Conservation (phyloP, 1,140 invertebrate species). For the Drosophila biarmipes region DNA sequence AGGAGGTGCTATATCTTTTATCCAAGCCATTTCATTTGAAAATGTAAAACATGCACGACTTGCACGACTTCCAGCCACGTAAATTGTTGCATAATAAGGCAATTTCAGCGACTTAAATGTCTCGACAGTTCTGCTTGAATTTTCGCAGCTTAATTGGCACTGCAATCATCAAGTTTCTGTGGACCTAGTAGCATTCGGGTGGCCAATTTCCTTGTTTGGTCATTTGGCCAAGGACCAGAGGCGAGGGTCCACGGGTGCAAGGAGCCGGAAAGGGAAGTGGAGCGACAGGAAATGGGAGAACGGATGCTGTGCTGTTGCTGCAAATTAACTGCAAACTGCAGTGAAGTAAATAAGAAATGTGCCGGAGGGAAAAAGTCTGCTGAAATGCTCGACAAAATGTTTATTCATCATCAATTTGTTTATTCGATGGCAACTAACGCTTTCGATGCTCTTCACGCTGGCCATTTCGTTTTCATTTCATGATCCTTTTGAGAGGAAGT, state of each 20-base stretch:
- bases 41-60: not conserved
- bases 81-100: constrained; percentile 6
- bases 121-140: constrained; percentile 1
- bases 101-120: constrained; percentile 23
- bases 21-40: too few relatives aligned
- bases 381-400: constrained; percentile 43
- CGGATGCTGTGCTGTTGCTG: constrained; percentile 53
- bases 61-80: not conserved
- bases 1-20: too few relatives aligned
- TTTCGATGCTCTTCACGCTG: constrained; percentile 8
- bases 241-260: not conserved
- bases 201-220: constrained; percentile 51
- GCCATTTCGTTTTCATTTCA: constrained; percentile 43
- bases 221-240: constrained; percentile 27
- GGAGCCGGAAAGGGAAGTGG: constrained; percentile 17
- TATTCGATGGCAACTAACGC: constrained; percentile 43
- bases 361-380: constrained; percentile 1
- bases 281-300: constrained; percentile 31
- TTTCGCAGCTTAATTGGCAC: constrained; percentile 34
- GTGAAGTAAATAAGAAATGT: constrained; percentile 42
- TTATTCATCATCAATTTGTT: constrained; percentile 66
- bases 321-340: constrained; percentile 68
- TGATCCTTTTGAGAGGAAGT: constrained; percentile 39
- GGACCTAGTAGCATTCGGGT: constrained; percentile 7
- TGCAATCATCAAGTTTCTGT: constrained; percentile 23